Conservation (phyloP, 2,797 vertebrate species). For the Poecilia wingei region DNA sequence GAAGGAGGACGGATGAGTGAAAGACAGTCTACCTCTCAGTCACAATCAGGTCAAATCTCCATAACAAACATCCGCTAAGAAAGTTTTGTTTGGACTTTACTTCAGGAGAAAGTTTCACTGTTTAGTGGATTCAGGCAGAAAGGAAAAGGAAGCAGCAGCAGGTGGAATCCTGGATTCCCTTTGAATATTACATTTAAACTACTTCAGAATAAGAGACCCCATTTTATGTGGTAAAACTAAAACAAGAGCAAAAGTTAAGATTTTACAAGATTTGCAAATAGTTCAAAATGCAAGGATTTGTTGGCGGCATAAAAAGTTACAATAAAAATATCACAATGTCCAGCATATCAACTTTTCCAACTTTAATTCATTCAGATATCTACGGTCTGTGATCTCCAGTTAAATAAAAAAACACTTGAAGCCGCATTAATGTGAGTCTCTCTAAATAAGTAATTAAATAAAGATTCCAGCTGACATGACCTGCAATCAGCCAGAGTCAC, state of each 20-base stretch:
- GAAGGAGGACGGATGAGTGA: not conserved
- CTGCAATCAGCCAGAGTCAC: conserved; percentile 44
- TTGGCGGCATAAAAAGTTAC: not conserved
- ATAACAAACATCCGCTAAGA: conserved; percentile 31
- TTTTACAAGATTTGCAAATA: not conserved
- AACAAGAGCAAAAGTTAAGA: not conserved
- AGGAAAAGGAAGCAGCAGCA: not conserved
- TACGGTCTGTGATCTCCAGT: not conserved
- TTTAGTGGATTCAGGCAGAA: conserved; percentile 24
- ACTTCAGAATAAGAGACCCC: not conserved
- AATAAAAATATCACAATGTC: not conserved
- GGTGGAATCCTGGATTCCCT: not conserved
- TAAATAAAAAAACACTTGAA: not conserved
- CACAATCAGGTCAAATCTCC: conserved; percentile 19
- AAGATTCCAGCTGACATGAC: conserved; percentile 41
- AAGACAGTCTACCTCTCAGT: conserved; percentile 24
- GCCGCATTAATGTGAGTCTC: conserved; percentile 22
- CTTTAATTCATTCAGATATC: not conserved
- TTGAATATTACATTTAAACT: not conserved
- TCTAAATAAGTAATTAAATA: conserved; percentile 46
- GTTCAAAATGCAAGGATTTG: not conserved
- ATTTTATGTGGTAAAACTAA: not conserved
- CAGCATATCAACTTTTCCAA: not conserved
- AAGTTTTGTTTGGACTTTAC: conserved; percentile 38
- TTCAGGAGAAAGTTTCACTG: conserved; percentile 1